These are phyloP conservation scores for Eubasilissa splendida DNA, from an alignment of 2,888 invertebrate genomes.

Conservation along the genomic window DNA sequence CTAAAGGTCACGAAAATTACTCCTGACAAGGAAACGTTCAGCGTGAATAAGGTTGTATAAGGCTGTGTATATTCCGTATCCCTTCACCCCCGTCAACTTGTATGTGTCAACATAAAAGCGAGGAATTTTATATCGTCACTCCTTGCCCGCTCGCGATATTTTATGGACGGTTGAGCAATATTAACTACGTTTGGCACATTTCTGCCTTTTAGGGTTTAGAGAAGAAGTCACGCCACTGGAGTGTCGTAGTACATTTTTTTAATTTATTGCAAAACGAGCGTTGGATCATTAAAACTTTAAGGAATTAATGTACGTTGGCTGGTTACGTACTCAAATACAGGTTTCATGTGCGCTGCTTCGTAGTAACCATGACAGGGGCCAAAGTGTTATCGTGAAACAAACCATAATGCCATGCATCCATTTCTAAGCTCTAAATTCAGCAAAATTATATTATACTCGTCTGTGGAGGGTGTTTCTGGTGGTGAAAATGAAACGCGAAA, in stretches of 20 bases:
- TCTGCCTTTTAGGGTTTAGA: neutral
- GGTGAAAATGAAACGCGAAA: no score
- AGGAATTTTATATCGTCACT: slow-evolving; percentile 18
- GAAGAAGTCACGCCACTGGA: neutral
- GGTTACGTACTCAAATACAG: no score
- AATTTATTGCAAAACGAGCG: no score
- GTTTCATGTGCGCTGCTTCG: no score
- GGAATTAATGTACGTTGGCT: no score
- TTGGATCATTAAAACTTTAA: no score
- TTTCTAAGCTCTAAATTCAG: no score
- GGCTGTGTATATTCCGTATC: neutral
- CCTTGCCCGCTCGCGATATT: neutral
- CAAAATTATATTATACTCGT: no score
- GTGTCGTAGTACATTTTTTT: neutral
- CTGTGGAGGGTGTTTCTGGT: no score
- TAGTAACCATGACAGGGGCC: no score
- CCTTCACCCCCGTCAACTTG: slow-evolving; percentile 3
- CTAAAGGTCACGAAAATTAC: slow-evolving; percentile 19
- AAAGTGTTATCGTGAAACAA: no score
- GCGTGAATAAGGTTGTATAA: neutral
- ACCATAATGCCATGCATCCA: no score
- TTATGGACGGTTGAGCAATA: slow-evolving; percentile 20
- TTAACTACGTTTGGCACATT: slow-evolving; percentile 22
- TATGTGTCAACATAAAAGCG: slow-evolving; percentile 20
- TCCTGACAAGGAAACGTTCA: neutral